Percentiles rank a stretch among this genome's conserved stretches.
These are phyloP conservation scores for Apodemus sylvaticus DNA, from an alignment of 2,113 vertebrate species.

Conservation along the genomic window DNA sequence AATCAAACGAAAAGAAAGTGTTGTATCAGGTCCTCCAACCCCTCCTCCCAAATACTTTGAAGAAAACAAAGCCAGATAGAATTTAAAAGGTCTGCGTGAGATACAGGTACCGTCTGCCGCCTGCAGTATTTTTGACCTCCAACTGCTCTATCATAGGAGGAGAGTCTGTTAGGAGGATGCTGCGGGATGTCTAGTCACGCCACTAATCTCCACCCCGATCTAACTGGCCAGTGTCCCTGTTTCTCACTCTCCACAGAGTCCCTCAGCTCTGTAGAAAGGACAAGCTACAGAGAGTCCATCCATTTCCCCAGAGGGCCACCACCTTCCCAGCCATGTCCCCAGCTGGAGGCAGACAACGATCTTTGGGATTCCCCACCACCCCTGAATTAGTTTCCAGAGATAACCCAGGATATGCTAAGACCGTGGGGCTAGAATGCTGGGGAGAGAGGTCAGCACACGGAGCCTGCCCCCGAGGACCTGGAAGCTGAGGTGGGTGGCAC, in stretches of 20 bases:
- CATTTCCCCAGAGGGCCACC: neutral
- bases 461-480: accelerated
- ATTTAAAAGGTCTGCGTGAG: neutral
- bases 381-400: neutral
- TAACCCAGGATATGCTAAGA: neutral
- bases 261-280: neutral
- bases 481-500: neutral
- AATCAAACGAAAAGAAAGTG: neutral
- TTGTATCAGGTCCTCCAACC: neutral
- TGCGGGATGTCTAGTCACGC: accelerated
- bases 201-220: neutral
- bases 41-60: neutral
- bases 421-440: accelerated
- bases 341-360: neutral
- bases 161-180: neutral
- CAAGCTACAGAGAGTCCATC: neutral
- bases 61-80: neutral
- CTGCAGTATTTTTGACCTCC: neutral
- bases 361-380: neutral
- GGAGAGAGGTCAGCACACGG: too few species aligned
- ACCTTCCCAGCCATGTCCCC: too few species aligned
- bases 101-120: accelerated
- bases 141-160: neutral
- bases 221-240: neutral
- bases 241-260: neutral